These are phyloP conservation scores for Leuciscus waleckii DNA, from an alignment of 2,797 vertebrate genomes.

Conservation along the genomic window DNA sequence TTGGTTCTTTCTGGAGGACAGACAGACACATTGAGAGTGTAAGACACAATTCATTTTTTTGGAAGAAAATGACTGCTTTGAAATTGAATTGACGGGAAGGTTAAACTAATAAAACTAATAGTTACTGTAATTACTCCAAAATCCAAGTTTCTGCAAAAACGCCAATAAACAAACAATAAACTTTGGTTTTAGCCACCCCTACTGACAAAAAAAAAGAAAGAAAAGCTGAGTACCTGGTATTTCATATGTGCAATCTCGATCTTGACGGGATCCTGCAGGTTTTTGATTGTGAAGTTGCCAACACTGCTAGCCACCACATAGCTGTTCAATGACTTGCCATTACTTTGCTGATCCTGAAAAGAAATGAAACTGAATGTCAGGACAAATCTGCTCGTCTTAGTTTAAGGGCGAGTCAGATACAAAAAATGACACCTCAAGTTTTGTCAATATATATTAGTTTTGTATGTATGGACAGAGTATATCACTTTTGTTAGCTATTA, in stretches of 20 bases:
- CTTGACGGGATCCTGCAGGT: slow-evolving; percentile 85
- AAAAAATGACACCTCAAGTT: neutral
- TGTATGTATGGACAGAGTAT: neutral
- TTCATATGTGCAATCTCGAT: slow-evolving; percentile 86
- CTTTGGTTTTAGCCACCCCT: neutral
- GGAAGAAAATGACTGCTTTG: neutral
- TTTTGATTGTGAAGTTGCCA: slow-evolving; percentile 84
- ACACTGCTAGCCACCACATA: slow-evolving; percentile 97
- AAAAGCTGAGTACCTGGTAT: slow-evolving; percentile 74
- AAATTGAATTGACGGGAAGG: neutral
- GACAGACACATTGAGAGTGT: slow-evolving; percentile 15
- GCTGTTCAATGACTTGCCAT: slow-evolving; percentile 79
- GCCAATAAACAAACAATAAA: neutral
- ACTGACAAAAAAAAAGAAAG: neutral
- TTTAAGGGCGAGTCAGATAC: neutral
- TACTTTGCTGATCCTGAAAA: slow-evolving; percentile 66
- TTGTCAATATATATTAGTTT: neutral
- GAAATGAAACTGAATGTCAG: slow-evolving; percentile 7
- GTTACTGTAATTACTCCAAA: neutral
- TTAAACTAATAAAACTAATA: neutral
- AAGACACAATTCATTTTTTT: neutral
- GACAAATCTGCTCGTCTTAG: neutral
- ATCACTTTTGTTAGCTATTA: slow-evolving; percentile 44
- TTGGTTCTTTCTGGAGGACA: slow-evolving; percentile 70
- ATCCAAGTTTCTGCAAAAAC: neutral